Percentiles rank a stretch among this genome's conserved stretches.
Conservation (phyloP, 2,113 vertebrate genomes). For the Leptosomus discolor region DNA sequence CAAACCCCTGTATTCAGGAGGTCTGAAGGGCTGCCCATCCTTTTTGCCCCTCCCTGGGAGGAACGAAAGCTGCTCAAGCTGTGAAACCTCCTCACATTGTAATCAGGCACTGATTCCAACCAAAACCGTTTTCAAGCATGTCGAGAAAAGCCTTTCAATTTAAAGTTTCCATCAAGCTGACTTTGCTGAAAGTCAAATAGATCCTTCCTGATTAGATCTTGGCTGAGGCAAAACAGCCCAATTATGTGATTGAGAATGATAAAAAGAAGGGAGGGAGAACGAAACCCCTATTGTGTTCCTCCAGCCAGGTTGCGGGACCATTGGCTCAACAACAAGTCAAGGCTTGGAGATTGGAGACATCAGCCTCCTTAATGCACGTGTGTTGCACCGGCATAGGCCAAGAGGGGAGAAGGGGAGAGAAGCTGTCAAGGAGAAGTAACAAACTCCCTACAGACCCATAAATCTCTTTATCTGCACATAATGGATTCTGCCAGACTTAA, state of each 20-base stretch:
- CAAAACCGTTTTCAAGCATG: background rate
- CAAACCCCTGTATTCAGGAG: background rate
- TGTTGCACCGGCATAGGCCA: background rate
- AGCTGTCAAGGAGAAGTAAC: background rate
- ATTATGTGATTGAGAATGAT: background rate
- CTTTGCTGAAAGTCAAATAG: conserved; percentile 63
- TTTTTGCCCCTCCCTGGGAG: background rate
- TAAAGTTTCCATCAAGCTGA: conserved; percentile 49
- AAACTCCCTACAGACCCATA: background rate
- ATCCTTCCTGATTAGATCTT: conserved; percentile 61
- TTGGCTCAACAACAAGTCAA: background rate
- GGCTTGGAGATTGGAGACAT: background rate
- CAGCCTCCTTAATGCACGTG: background rate
- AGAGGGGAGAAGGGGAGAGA: background rate
- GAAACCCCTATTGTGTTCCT: background rate
- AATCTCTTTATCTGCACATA: background rate
- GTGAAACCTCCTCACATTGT: background rate
- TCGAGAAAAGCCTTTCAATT: conserved; percentile 25
- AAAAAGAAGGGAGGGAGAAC: background rate
- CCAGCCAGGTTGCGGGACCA: background rate
- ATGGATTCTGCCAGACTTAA: background rate
- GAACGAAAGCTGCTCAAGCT: background rate
- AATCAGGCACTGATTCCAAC: background rate
- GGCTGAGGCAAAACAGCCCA: conserved; percentile 14
- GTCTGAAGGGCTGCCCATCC: background rate